Evolutionary conservation across 2,888 invertebrate species (phyloP).

Genomic region (Chrysolina americana): DNA sequence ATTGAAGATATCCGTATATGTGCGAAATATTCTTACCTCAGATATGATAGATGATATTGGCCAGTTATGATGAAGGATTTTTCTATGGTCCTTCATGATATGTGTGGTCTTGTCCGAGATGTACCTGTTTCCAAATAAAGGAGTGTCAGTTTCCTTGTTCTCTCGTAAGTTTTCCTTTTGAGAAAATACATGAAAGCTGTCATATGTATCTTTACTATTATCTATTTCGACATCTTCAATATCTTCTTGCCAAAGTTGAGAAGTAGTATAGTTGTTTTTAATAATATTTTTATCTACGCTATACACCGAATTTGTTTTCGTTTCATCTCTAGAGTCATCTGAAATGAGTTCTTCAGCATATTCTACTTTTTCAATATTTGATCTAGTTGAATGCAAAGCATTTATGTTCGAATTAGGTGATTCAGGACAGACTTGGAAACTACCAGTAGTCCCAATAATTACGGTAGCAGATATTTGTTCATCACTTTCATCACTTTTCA

Average conservation of each 20-base stretch:
- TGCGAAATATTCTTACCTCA: slow-evolving; percentile 38
- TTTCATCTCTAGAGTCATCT: neutral
- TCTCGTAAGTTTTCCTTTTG: neutral
- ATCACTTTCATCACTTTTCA: neutral
- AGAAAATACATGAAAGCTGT: slow-evolving; percentile 37
- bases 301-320: neutral
- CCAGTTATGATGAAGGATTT: neutral
- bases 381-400: slow-evolving; percentile 18
- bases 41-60: slow-evolving; percentile 44
- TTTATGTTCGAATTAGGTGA: neutral
- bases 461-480: neutral
- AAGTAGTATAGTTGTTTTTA: no score
- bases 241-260: neutral
- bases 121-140: neutral
- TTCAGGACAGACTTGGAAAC: slow-evolving; percentile 16
- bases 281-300: no score
- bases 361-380: neutral
- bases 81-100: neutral
- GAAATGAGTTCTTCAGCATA: neutral
- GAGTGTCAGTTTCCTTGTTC: neutral
- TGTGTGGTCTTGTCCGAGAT: neutral
- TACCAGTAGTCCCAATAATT: neutral
- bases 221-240: neutral
- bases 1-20: neutral
- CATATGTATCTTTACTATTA: slow-evolving; percentile 26